phyloP scores from a whole-genome alignment of 2,888 invertebrate species.

The Pardosa pseudoannulata region DNA sequence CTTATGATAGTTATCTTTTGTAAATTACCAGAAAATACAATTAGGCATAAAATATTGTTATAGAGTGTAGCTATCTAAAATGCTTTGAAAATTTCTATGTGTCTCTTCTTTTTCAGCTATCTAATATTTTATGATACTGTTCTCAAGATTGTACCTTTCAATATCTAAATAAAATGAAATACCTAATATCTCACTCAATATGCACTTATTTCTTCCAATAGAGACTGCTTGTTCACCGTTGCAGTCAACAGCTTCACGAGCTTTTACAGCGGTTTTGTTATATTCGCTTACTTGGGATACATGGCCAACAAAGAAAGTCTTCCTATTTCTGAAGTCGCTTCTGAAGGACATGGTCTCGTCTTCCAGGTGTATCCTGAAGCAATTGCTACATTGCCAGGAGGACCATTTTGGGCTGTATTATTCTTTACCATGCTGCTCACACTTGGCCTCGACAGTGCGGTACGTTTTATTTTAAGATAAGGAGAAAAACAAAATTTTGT shows the following conservation, averaged over 20 bases:
- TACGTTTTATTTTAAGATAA: too few species aligned
- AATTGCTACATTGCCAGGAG: slow-evolving; percentile 86
- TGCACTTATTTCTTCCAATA: slow-evolving; percentile 77
- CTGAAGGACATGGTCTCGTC: slow-evolving; percentile 75
- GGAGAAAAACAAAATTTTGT: too few species aligned
- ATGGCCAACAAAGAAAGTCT: slow-evolving; percentile 89
- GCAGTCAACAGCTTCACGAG: slow-evolving; percentile 90
- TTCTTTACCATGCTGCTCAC: slow-evolving; percentile 90
- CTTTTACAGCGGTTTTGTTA: slow-evolving; percentile 91
- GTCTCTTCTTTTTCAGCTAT: too few species aligned
- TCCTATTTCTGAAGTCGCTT: slow-evolving; percentile 83
- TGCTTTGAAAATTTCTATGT: too few species aligned
- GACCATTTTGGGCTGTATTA: slow-evolving; percentile 86
- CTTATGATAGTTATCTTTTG: too few species aligned
- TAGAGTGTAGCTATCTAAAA: too few species aligned
- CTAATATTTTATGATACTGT: too few species aligned
- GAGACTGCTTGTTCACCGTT: slow-evolving; percentile 88
- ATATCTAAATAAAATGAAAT: too few species aligned
- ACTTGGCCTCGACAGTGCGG: slow-evolving; percentile 87
- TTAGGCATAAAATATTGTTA: too few species aligned
- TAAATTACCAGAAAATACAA: too few species aligned
- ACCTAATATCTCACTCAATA: too few species aligned
- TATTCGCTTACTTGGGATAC: slow-evolving; percentile 90
- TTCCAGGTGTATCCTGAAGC: slow-evolving; percentile 90
- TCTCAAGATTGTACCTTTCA: too few species aligned